Evolutionary conservation across 2,888 invertebrate species (phyloP).

Genomic region (Hermaeophaga mercurialis): DNA sequence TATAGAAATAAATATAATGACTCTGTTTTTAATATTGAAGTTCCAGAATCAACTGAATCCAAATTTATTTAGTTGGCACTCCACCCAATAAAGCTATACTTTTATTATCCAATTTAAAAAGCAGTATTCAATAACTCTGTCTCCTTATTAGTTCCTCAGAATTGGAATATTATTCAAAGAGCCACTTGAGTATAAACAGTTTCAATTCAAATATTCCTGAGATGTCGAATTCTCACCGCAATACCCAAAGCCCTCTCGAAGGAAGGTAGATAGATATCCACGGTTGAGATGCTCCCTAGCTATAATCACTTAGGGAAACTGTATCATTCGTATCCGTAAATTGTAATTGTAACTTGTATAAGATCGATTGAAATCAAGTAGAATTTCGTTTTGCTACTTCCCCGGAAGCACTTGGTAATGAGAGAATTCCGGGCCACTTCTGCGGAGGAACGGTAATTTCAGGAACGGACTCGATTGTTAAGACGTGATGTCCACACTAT

Average conservation of each 20-base stretch:
- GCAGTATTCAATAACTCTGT: too few species aligned
- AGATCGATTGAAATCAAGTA: not conserved
- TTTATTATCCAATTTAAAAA: too few species aligned
- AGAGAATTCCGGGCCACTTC: not conserved
- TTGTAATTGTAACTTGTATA: not conserved
- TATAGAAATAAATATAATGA: too few species aligned
- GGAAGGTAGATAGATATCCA: not conserved
- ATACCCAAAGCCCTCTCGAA: not conserved
- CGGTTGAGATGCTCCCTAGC: not conserved
- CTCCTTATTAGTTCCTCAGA: too few species aligned
- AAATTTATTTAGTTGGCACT: too few species aligned
- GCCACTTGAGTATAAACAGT: too few species aligned
- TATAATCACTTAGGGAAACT: not conserved
- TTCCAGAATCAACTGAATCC: too few species aligned
- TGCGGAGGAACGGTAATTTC: not conserved
- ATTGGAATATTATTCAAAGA: too few species aligned
- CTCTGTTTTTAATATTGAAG: too few species aligned
- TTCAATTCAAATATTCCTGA: constrained; percentile 6
- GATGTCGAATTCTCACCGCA: too few species aligned
- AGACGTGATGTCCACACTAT: too few species aligned
- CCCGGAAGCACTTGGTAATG: not conserved
- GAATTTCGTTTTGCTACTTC: not conserved
- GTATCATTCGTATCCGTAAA: not conserved
- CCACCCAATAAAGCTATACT: too few species aligned
- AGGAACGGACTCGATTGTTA: not conserved